Evolutionary conservation across 1,140 invertebrate species (phyloP).

Genomic region (Hycleus cichorii): DNA sequence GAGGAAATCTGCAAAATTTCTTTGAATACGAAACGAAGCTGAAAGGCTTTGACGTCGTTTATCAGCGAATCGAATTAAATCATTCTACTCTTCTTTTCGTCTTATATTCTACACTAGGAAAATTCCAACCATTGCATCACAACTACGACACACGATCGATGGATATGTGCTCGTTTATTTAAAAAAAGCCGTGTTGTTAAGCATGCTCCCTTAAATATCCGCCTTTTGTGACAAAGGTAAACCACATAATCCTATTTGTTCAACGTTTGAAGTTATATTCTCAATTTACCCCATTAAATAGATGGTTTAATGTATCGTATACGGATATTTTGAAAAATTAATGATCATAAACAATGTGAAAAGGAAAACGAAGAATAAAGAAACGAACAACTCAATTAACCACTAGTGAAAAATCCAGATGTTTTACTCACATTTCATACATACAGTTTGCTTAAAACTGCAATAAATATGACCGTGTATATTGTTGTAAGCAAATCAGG

Average conservation of each 20-base stretch:
- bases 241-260: conserved; percentile 22
- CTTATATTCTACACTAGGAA: no score
- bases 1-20: background rate
- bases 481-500: conserved; percentile 8
- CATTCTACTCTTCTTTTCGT: conserved; percentile 1
- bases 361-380: no score
- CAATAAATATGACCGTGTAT: conserved; percentile 12
- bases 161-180: conserved; percentile 12
- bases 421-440: no score
- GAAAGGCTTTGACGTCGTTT: conserved; percentile 3
- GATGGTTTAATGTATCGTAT: no score
- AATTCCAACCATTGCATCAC: no score
- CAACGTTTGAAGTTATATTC: conserved; percentile 14
- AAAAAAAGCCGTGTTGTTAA: conserved; percentile 11
- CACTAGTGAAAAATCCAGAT: no score
- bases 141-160: conserved; percentile 1
- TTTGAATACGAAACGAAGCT: conserved; percentile 6
- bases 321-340: no score
- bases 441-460: background rate
- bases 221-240: conserved; percentile 12
- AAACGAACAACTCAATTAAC: no score
- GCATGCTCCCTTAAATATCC: conserved; percentile 9
- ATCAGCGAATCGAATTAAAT: conserved; percentile 13
- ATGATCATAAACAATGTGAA: no score
- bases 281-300: conserved; percentile 10